These are phyloP conservation scores for Drosophila leontia DNA, from an alignment of 1,140 invertebrate species.

Conservation along the genomic window DNA sequence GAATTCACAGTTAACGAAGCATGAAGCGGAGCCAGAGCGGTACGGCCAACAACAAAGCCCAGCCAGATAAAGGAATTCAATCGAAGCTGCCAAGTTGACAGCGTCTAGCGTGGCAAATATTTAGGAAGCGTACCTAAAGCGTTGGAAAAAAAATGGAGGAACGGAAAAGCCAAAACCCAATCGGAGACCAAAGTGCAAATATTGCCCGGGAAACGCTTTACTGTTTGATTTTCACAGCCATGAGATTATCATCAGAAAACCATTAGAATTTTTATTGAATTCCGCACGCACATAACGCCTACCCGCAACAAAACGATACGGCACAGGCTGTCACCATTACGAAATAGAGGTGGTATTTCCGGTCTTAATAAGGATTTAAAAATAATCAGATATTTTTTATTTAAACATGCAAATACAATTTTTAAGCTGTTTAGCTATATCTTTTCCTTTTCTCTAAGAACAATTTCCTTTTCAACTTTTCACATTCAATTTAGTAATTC, in stretches of 20 bases:
- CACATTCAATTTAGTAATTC: neutral
- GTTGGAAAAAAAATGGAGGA: neutral
- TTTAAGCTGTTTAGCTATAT: too few species aligned
- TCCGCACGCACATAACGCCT: constrained; percentile 66
- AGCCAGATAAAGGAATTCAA: constrained; percentile 78
- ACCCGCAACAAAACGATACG: constrained; percentile 25
- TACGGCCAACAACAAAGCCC: constrained; percentile 27
- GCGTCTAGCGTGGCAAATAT: constrained; percentile 72
- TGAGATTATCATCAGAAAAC: constrained; percentile 83
- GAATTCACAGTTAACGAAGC: constrained; percentile 81
- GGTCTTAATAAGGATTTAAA: neutral
- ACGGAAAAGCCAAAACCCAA: constrained; percentile 50
- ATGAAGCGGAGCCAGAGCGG: constrained; percentile 66
- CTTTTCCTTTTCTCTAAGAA: too few species aligned
- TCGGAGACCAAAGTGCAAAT: constrained; percentile 71
- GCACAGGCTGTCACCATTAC: constrained; percentile 42
- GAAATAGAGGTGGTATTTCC: constrained; percentile 13
- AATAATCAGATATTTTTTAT: neutral
- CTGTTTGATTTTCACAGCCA: constrained; percentile 80
- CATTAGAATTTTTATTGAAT: constrained; percentile 84
- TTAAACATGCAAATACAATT: neutral
- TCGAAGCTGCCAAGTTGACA: constrained; percentile 80
- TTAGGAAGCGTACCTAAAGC: constrained; percentile 31
- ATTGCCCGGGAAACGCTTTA: constrained; percentile 61
- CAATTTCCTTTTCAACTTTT: neutral